Base-by-base conservation (phyloP, 2,888 invertebrate genomes). In the Acleris cristana region DNA sequence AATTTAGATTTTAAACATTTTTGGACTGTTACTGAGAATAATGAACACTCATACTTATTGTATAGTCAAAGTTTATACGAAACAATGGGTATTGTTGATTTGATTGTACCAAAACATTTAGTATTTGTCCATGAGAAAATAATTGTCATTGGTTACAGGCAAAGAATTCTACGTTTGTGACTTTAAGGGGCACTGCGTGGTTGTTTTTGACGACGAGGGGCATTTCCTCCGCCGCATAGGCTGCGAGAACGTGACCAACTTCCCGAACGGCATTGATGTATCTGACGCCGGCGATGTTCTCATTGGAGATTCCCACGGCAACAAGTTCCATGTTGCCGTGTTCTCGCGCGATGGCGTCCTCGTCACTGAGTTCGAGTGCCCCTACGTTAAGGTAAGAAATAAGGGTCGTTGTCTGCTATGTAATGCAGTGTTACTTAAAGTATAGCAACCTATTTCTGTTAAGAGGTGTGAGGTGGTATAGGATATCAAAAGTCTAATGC, bases 101-200 rank as follows among this genome's bases (percentile, higher is more conserved):
- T 16, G 44, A 44, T 19, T 44, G 8, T 56, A 44, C 34, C 40
- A 56, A 56, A 56, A 56, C 56, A 56, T 44, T 21, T 19, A 14
- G 48, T 48, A 6, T 18, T 40, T 56, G 56, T 56, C 19, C 45
- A n/a, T 26, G 10, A 48, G 45, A 48, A 26, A 45, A 58, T n/a
- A 26, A 26, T n/a, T 48, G 51, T 49, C 16, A 59, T 34, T 48
- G 30, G 53, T 84, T 83, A 26, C 87, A 97, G 97, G 97, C 80
- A 96, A 96, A 84, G 97, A 97, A 88, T 98, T 97, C 88, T 99
- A 97, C 90, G 98, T 99, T 70, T 99, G 99, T 89, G 99, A 99
- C 91, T 99, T 99, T 89, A 99, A 99, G 91, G 99, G 98, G 62
- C 99, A 99, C 92, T 98, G 98, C 89, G 98, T 99, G 63, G 98